These are phyloP conservation scores for Macaria liturata DNA, from an alignment of 2,888 invertebrate species.

Conservation along the genomic window DNA sequence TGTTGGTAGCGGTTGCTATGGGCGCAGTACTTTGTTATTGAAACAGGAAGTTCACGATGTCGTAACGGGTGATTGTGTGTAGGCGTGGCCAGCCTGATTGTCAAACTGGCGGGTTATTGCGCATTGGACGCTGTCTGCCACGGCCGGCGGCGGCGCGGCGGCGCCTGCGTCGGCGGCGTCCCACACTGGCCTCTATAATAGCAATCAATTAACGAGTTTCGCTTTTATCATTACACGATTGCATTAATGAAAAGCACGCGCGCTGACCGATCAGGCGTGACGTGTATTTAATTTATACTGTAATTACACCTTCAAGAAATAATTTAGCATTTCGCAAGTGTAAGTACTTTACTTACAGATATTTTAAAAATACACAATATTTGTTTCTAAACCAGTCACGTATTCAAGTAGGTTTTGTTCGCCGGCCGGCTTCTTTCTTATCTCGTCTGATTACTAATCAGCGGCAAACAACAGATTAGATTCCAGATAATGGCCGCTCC, in stretches of 20 bases:
- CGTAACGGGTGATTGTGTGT: constrained; percentile 64
- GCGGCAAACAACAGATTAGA: constrained; percentile 26
- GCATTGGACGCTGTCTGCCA: constrained; percentile 51
- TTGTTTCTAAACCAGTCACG: constrained; percentile 20
- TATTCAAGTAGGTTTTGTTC: constrained; percentile 4
- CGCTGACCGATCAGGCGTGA: constrained; percentile 19
- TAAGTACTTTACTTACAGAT: too few species aligned
- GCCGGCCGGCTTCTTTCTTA: constrained; percentile 21
- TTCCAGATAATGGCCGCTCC: constrained; percentile 24
- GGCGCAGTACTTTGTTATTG: constrained; percentile 44
- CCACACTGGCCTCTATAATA: constrained; percentile 53
- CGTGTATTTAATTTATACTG: neutral
- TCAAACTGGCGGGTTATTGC: constrained; percentile 61
- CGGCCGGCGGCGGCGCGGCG: constrained; percentile 29
- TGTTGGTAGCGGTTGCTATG: constrained; percentile 35
- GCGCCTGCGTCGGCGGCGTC: constrained; percentile 35
- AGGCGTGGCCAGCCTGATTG: constrained; percentile 66
- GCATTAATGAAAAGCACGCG: constrained; percentile 31
- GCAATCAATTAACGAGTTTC: constrained; percentile 55
- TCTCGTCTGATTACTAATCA: constrained; percentile 18
- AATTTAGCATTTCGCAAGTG: too few species aligned
- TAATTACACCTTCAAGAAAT: too few species aligned
- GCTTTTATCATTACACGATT: constrained; percentile 44
- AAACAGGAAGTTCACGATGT: constrained; percentile 69
- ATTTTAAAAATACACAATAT: neutral